Evolutionary conservation across 2,888 invertebrate genomes (phyloP).

Genomic region (Mythimna impura): DNA sequence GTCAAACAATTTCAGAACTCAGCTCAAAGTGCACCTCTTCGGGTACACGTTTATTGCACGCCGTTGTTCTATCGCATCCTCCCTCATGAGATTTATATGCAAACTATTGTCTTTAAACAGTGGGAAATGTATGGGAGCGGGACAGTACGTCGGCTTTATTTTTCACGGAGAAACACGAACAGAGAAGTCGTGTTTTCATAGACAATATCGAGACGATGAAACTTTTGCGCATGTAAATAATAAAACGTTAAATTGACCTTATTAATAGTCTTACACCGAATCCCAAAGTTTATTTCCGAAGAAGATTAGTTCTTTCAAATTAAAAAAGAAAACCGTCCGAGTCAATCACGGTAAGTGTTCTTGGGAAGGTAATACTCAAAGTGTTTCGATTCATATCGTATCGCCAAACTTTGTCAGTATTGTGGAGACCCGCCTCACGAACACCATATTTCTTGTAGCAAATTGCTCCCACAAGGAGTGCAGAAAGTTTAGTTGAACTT

Average conservation of each 20-base stretch:
- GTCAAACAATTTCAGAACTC: slow-evolving; percentile 29
- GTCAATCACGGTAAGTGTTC: slow-evolving; percentile 37
- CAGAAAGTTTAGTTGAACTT: slow-evolving; percentile 31
- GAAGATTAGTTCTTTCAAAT: not conserved
- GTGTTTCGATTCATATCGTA: slow-evolving; percentile 18
- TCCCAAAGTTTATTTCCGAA: not conserved
- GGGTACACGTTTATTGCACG: slow-evolving; percentile 53
- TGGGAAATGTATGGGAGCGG: slow-evolving; percentile 1
- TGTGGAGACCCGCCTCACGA: not conserved
- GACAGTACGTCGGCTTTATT: not conserved
- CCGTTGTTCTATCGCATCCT: slow-evolving; percentile 42
- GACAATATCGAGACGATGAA: not conserved
- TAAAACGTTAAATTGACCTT: not conserved
- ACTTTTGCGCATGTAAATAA: not conserved
- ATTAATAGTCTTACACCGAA: not conserved
- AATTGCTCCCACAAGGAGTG: slow-evolving; percentile 26
- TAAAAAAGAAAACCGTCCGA: not conserved
- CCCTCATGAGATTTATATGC: slow-evolving; percentile 40
- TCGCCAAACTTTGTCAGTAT: slow-evolving; percentile 17
- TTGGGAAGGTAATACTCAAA: slow-evolving; percentile 11
- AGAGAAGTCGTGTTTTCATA: not conserved
- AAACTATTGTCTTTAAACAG: slow-evolving; percentile 35
- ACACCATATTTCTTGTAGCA: slow-evolving; percentile 30
- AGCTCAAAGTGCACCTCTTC: slow-evolving; percentile 40
- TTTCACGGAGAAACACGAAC: not conserved